These are phyloP conservation scores for Solea solea DNA, from an alignment of 2,113 vertebrate species.

Conservation along the genomic window DNA sequence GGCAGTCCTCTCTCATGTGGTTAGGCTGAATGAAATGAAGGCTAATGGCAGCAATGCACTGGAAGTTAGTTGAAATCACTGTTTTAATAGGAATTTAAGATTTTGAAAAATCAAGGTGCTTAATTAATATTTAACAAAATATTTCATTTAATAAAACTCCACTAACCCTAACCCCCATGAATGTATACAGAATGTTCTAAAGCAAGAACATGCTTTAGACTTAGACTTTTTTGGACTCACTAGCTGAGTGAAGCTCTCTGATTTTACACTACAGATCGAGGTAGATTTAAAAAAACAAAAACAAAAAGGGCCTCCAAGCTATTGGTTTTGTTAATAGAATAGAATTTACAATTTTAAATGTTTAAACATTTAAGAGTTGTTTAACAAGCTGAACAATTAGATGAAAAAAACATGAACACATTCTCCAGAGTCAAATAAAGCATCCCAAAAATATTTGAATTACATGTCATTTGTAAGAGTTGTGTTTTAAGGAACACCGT, in stretches of 20 bases:
- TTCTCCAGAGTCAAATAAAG: conserved; percentile 24
- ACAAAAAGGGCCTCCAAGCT: neutral
- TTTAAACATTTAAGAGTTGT: too few species aligned
- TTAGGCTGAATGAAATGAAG: too few species aligned
- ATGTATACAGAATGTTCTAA: too few species aligned
- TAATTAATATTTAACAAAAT: too few species aligned
- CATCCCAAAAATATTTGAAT: conserved; percentile 44
- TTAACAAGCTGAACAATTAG: neutral
- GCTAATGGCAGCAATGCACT: too few species aligned
- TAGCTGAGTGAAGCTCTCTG: neutral
- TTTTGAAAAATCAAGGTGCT: too few species aligned
- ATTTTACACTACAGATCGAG: neutral
- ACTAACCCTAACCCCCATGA: too few species aligned
- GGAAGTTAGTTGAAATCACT: too few species aligned
- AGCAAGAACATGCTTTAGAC: too few species aligned
- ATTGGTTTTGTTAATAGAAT: neutral
- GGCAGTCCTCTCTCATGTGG: too few species aligned
- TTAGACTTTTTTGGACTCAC: too few species aligned
- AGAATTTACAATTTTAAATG: neutral
- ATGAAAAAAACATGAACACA: conserved; percentile 9
- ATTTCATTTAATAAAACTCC: neutral
- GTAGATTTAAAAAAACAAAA: neutral
- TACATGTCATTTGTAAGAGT: conserved; percentile 19
- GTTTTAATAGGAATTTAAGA: too few species aligned
- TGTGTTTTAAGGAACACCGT: conserved; percentile 67